Evolutionary conservation across 2,797 vertebrate species (phyloP), one percentile per base, ranked within the genome.

Genomic region (Phoebastria nigripes): DNA sequence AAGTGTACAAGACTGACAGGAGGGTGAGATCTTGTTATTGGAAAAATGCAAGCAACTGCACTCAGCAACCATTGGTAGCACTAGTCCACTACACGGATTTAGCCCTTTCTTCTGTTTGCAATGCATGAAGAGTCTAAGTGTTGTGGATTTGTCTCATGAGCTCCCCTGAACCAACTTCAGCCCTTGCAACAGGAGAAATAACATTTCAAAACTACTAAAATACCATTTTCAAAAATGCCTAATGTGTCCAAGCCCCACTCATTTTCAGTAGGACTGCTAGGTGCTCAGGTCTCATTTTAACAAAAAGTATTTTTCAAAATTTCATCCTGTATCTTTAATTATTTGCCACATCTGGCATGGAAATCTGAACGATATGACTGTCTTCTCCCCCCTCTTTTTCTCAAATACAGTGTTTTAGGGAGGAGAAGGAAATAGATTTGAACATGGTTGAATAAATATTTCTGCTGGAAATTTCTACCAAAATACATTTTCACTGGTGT

Each of bases 1-100:
- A 35, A 56, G 26, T 4, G 18, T 16, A 6, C 6, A 13, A 13
- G 22, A 39, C 41, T 20, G 39, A 65, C 18, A n/a, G 58, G 25
- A 66, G 29, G 9, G 21, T 8, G 56, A 83, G 67, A 22, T 3
- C 47, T 42, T 35, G 12, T 9, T 26, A 39, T 6, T 28, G 58
- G 59, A 35, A 59, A 76, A 33, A 26, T 5, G 37, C 15, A 44
- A 46, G 33, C 51, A 73, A 3, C 39, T 15, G 31, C 22, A 13
- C 63, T 20, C 35, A 49, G 67, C 31, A 24, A n/a, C 15, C 35
- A 10, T 29, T 29, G 54, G 66, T 15, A 77, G 82, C 21, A 18
- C 3, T 1, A 20, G 17, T 8, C 67, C 37, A 35, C 9, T 9
- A 12, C 13, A 1, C 1, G 33, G 20, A 49, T 39, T 26, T 6